phyloP scores from a whole-genome alignment of 2,888 invertebrate genomes.

The Morpho achilles region DNA sequence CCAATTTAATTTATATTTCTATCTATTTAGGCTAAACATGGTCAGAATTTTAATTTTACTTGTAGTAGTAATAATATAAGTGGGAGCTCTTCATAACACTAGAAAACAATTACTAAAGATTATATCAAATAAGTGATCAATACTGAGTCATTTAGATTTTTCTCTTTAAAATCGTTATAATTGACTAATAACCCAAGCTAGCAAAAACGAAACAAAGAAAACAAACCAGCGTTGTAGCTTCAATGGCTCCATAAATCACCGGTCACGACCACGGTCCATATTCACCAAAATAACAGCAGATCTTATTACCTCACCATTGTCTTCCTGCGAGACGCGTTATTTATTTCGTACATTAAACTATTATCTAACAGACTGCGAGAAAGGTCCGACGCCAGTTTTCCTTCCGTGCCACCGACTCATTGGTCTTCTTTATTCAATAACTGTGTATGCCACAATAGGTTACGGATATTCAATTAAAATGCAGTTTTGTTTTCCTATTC shows the following conservation, averaged over 20 bases:
- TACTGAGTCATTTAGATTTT: no score
- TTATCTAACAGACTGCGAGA: slow-evolving; percentile 54
- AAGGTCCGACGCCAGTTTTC: slow-evolving; percentile 55
- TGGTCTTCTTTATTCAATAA: slow-evolving; percentile 49
- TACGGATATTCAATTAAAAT: slow-evolving; percentile 57
- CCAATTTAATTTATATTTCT: no score
- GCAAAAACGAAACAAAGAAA: slow-evolving; percentile 12
- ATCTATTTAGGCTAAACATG: no score
- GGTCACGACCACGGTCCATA: slow-evolving; percentile 52
- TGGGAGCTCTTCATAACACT: no score
- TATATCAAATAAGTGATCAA: no score
- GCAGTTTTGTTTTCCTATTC: slow-evolving; percentile 59
- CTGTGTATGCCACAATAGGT: slow-evolving; percentile 51
- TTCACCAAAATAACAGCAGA: slow-evolving; percentile 69
- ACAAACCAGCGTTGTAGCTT: slow-evolving; percentile 44
- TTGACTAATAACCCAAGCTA: no score
- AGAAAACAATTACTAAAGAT: no score
- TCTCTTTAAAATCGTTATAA: no score
- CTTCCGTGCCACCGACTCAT: slow-evolving; percentile 63
- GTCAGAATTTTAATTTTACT: no score
- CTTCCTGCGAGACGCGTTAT: slow-evolving; percentile 62
- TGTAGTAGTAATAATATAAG: no score
- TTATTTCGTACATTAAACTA: slow-evolving; percentile 72
- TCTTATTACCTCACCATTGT: slow-evolving; percentile 73
- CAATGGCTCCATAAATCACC: slow-evolving; percentile 66